A percentile compares a stretch with the other conserved stretches of the same genome.
Conservation (phyloP, 2,888 invertebrate species). For the Buathra laborator region DNA sequence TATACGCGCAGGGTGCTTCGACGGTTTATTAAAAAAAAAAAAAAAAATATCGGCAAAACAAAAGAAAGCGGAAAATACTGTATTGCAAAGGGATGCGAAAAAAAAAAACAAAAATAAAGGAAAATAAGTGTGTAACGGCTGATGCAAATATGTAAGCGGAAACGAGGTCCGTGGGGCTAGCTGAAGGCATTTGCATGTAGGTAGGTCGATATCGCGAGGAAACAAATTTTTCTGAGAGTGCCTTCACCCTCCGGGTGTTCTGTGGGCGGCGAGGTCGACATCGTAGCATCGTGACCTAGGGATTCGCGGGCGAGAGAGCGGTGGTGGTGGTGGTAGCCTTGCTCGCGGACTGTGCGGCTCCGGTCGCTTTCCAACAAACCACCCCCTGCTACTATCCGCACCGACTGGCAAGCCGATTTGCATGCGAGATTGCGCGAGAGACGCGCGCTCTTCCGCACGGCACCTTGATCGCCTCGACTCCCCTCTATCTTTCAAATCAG, state of each 20-base stretch:
- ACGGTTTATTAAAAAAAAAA: not conserved
- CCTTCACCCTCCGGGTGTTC: constrained; percentile 51
- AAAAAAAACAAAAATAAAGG: not conserved
- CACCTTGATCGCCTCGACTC: constrained; percentile 74
- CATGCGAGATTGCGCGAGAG: constrained; percentile 77
- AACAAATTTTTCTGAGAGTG: constrained; percentile 71
- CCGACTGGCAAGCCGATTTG: constrained; percentile 74
- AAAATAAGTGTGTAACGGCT: constrained; percentile 48
- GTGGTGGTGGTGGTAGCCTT: constrained; percentile 36
- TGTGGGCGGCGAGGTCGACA: constrained; percentile 59
- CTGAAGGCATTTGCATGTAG: constrained; percentile 67
- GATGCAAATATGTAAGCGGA: constrained; percentile 65
- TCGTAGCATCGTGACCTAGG: constrained; percentile 74
- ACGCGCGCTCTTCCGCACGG: constrained; percentile 71
- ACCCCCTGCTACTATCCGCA: constrained; percentile 48
- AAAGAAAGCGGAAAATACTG: constrained; percentile 7
- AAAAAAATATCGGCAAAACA: not conserved
- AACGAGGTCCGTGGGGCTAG: constrained; percentile 35
- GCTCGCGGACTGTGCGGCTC: constrained; percentile 52
- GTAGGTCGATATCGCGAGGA: constrained; percentile 70
- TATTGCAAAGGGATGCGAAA: constrained; percentile 14
- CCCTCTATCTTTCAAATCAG: constrained; percentile 75
- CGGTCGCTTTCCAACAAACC: constrained; percentile 55
- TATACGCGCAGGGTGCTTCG: no score
- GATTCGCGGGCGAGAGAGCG: constrained; percentile 69